Evolutionary conservation across 1,140 invertebrate species (phyloP), one percentile per base, ranked within the genome.

Genomic region (Sitobion miscanthi): DNA sequence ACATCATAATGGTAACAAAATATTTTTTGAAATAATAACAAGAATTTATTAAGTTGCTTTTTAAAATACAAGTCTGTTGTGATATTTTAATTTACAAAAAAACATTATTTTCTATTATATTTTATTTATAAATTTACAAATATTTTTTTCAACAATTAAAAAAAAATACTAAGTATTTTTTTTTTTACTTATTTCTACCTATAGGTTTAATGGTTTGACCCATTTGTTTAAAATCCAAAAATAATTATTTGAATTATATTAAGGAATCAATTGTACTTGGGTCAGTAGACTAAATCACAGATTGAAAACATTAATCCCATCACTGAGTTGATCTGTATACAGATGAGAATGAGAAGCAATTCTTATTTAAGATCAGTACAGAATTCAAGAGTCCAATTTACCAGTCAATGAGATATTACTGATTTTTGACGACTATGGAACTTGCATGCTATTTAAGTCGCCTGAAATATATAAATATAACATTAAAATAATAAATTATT

Each of bases 321-420:
- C 20, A 54, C 49, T 85, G 35, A 86, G 14, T 93, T 52, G 47
- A 49, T 54, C 42, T 42, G 52, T 90, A 21, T 42, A 30, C 49
- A 93, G 49, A 93, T 49, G 49, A 52, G 35, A 35, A 38, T 85
- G 35, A 83, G 47, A 54, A 83, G 57, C 35, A 57, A 83, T 83
- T 82, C 47, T 92, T 92, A 83, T 52, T 83, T 25, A 93, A 93
- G 82, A 93, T 93, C 49, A 38, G 52, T 93, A 93, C 91, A 93
- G 25, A 93, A 83, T 93, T 93, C 91, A 93, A 93, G 82, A 93
- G 49, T 86, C 25, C n/a, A 54, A 86, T 54, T 93, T n/a, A 54
- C 14, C 4, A 85, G 49, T 85, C 20, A 23, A 30, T 86, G 82
- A 92, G 30, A 92, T 54, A 57, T 85, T 83, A 52, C 23, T 93